phyloP scores from a whole-genome alignment of 2,888 invertebrate genomes.

The Nephrocerus scutellatus region DNA sequence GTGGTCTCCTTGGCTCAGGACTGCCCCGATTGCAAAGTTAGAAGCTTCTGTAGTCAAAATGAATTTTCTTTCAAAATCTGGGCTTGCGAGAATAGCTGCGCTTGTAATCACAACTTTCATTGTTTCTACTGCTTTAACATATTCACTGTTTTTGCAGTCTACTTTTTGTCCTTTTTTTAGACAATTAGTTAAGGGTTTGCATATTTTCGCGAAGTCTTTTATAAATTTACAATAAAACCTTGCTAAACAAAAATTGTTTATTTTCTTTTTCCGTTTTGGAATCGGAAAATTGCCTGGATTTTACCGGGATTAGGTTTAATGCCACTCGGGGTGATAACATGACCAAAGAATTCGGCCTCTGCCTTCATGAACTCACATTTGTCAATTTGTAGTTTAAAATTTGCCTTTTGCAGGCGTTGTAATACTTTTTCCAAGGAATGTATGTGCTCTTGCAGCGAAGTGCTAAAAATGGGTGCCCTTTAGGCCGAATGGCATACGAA shows the following conservation, averaged over 20 bases:
- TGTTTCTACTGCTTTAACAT: constrained; percentile 11
- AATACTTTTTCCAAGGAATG: constrained; percentile 18
- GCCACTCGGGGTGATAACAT: constrained; percentile 27
- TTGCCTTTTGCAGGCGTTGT: constrained; percentile 4
- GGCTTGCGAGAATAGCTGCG: constrained; percentile 25
- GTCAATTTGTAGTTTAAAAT: constrained; percentile 19
- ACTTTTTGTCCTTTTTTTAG: constrained; percentile 16
- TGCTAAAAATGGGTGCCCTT: constrained; percentile 27
- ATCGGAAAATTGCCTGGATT: constrained; percentile 18
- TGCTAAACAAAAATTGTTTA: constrained; percentile 16
- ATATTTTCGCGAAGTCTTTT: constrained; percentile 15
- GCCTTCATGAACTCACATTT: constrained; percentile 12
- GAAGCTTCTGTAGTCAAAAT: constrained; percentile 14
- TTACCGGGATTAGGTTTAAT: constrained; percentile 30
- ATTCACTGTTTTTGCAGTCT: constrained; percentile 9
- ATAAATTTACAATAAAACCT: constrained; percentile 15
- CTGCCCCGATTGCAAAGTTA: constrained; percentile 11
- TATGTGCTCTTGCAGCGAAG: constrained; percentile 25
- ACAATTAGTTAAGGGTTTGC: constrained; percentile 16
- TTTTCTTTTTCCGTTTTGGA: constrained; percentile 9
- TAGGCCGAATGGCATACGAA: constrained; percentile 33
- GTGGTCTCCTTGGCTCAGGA: constrained; percentile 12
- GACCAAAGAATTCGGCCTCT: constrained; percentile 24
- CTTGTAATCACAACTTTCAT: constrained; percentile 16
- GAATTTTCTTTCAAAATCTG: constrained; percentile 26